phyloP scores from a whole-genome alignment of 2,797 vertebrate genomes.

The Podarcis lilfordi region DNA sequence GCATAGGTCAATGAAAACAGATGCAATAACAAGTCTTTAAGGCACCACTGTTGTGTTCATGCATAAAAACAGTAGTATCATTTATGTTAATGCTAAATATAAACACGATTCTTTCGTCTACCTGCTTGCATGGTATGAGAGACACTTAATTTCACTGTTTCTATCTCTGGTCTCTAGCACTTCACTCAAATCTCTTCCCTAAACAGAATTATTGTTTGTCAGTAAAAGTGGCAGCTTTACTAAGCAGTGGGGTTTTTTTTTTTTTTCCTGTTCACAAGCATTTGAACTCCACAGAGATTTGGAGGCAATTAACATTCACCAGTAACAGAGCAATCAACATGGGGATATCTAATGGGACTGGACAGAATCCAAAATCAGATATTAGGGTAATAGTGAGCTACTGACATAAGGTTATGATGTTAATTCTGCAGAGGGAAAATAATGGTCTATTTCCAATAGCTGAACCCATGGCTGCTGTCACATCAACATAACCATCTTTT shows the following conservation, averaged over 20 bases:
- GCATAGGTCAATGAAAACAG: no score
- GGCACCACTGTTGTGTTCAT: neutral
- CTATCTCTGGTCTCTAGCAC: constrained; percentile 47
- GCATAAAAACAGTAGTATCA: neutral
- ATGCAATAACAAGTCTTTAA: neutral
- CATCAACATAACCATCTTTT: constrained; percentile 65
- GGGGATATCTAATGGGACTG: constrained; percentile 82
- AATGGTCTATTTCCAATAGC: constrained; percentile 70
- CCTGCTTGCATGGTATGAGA: constrained; percentile 56
- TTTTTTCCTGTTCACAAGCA: constrained; percentile 60
- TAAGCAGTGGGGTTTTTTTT: constrained; percentile 51
- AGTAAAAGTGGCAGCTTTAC: constrained; percentile 76
- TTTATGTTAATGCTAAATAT: neutral
- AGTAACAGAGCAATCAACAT: constrained; percentile 83
- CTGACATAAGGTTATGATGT: constrained; percentile 80
- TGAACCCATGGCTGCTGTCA: constrained; percentile 68
- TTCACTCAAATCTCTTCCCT: constrained; percentile 66
- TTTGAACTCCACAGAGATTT: constrained; percentile 80
- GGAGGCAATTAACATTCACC: constrained; percentile 84
- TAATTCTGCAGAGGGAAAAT: constrained; percentile 75
- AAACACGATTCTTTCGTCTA: neutral
- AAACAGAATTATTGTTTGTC: constrained; percentile 75
- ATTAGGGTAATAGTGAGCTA: constrained; percentile 80
- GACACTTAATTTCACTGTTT: constrained; percentile 50
- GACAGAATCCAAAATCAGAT: constrained; percentile 84